Percentiles rank a stretch among this genome's conserved stretches.
phyloP scores from a whole-genome alignment of 2,113 vertebrate species.

The Oreochromis niloticus region DNA sequence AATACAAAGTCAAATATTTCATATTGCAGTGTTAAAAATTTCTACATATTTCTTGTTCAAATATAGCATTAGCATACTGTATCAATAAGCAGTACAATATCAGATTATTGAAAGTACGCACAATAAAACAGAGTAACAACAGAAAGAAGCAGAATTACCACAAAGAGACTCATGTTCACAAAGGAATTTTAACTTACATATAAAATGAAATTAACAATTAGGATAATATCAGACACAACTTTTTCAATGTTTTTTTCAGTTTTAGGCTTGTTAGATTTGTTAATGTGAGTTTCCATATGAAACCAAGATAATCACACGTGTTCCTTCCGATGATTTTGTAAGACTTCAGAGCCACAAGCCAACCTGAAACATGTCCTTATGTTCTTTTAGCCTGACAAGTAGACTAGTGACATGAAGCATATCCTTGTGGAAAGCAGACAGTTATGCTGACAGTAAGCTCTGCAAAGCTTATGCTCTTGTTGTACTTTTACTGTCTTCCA shows the following conservation, averaged over 20 bases:
- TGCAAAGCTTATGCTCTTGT: conserved; percentile 3
- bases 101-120: background rate
- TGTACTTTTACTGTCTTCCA: background rate
- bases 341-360: background rate
- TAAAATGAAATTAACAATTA: background rate
- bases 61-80: background rate
- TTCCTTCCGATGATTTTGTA: background rate
- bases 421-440: conserved; percentile 19
- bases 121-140: background rate
- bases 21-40: background rate
- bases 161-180: background rate
- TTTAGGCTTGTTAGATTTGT: background rate
- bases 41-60: background rate
- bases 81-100: background rate
- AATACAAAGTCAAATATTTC: background rate
- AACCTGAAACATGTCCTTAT: conserved; percentile 10
- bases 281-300: background rate
- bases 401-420: conserved; percentile 20
- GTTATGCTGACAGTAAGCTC: conserved; percentile 33
- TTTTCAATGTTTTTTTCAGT: background rate
- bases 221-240: background rate
- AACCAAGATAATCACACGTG: background rate
- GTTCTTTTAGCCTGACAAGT: conserved; percentile 24
- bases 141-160: background rate
- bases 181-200: background rate